Conservation (phyloP, 2,797 vertebrate genomes). For the Odontamblyopus rebecca region DNA sequence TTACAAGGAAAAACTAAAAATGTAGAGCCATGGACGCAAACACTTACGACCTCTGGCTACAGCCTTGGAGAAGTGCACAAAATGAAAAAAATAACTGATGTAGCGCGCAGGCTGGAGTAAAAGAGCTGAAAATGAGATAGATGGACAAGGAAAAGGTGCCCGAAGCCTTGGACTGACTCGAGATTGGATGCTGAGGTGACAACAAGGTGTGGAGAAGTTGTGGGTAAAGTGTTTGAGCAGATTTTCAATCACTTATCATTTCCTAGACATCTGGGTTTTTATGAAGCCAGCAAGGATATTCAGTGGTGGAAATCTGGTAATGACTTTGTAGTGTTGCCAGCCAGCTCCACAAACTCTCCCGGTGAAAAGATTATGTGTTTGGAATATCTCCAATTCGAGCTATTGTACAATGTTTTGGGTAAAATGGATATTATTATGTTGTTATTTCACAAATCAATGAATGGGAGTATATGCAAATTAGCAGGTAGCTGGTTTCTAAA, state of each 20-base stretch:
- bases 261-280: conserved; percentile 9
- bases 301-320: neutral
- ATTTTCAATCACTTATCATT: conserved; percentile 3
- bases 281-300: neutral
- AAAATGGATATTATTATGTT: neutral
- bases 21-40: conserved; percentile 7
- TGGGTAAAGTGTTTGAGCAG: conserved; percentile 3
- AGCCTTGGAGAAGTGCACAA: conserved; percentile 13
- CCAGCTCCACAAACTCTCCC: neutral
- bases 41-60: conserved; percentile 15
- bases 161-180: conserved; percentile 25
- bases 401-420: neutral
- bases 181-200: neutral
- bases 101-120: neutral
- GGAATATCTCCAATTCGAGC: neutral
- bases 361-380: neutral
- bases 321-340: neutral
- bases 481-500: too few relatives aligned
- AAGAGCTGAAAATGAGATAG: conserved; percentile 25
- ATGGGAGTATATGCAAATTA: neutral
- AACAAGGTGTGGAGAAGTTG: conserved; percentile 23
- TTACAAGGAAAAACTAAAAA: conserved; percentile 5
- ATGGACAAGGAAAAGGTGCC: conserved; percentile 12
- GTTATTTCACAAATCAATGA: neutral
- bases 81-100: conserved; percentile 25